Evolutionary conservation across 2,888 invertebrate species (phyloP).

Genomic region (Eristalis intricaria): DNA sequence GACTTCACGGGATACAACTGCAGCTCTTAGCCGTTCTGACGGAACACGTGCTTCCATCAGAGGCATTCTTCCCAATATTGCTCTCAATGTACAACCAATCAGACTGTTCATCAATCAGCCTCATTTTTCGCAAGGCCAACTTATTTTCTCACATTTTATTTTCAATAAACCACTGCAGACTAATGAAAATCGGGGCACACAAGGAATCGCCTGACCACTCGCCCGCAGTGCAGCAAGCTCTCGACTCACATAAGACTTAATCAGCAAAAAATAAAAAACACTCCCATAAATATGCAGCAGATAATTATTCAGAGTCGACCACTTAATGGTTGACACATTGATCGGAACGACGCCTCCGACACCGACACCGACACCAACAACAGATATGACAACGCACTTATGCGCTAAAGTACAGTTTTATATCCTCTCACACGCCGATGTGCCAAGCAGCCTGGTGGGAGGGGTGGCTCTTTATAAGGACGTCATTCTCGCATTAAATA

Average conservation of each 20-base stretch:
- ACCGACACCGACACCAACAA: neutral
- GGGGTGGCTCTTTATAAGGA: slow-evolving; percentile 14
- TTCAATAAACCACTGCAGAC: neutral
- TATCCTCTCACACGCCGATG: neutral
- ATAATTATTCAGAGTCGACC: slow-evolving; percentile 62
- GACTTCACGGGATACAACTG: too few species aligned
- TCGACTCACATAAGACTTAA: slow-evolving; percentile 28
- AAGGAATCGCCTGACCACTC: neutral
- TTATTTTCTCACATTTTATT: too few species aligned
- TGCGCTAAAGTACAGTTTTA: slow-evolving; percentile 5
- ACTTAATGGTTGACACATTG: slow-evolving; percentile 68
- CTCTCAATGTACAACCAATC: too few species aligned
- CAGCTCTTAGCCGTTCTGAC: too few species aligned
- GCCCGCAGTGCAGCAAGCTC: neutral
- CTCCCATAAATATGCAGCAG: slow-evolving; percentile 50
- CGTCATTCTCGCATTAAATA: slow-evolving; percentile 20
- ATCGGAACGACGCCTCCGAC: slow-evolving; percentile 25
- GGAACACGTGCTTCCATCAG: too few species aligned
- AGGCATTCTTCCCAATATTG: too few species aligned
- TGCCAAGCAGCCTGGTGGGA: too few species aligned
- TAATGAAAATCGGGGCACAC: neutral
- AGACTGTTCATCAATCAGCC: too few species aligned
- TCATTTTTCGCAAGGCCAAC: too few species aligned
- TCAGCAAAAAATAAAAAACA: slow-evolving; percentile 48
- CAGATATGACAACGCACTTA: slow-evolving; percentile 13